Evolutionary conservation across 2,888 invertebrate genomes (phyloP).

Genomic region (Tipula unca): DNA sequence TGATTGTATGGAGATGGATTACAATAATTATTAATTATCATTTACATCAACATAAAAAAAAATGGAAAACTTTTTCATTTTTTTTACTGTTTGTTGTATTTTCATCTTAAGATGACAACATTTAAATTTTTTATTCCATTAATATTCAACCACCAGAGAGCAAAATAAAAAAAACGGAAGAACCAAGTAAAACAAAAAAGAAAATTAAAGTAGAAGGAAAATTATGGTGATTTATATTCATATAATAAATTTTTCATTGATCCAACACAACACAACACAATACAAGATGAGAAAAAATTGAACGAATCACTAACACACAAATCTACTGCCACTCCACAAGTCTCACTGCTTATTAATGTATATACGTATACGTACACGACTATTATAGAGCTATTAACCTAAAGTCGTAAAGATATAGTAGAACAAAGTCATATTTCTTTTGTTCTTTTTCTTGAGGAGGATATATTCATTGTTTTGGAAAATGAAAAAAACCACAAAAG

Average conservation of each 20-base stretch:
- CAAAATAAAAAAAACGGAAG: background rate
- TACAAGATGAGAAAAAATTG: background rate
- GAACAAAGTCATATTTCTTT: background rate
- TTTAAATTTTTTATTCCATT: background rate
- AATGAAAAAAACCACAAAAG: background rate
- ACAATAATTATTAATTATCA: background rate
- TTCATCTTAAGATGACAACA: background rate
- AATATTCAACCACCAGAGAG: background rate
- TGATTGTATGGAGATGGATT: background rate
- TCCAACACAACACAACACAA: background rate
- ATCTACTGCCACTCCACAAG: background rate
- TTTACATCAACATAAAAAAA: background rate
- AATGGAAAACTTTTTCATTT: background rate
- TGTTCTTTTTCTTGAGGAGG: background rate
- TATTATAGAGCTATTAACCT: background rate
- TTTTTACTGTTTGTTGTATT: background rate
- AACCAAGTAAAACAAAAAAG: background rate
- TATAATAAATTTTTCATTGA: background rate
- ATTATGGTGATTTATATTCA: background rate
- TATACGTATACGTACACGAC: background rate
- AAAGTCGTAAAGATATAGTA: background rate
- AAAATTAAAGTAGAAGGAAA: background rate
- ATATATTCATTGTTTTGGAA: background rate
- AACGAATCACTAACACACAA: background rate
- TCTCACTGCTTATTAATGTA: background rate